Conservation (phyloP, 1,140 invertebrate species). For the Carposina sasakii region DNA sequence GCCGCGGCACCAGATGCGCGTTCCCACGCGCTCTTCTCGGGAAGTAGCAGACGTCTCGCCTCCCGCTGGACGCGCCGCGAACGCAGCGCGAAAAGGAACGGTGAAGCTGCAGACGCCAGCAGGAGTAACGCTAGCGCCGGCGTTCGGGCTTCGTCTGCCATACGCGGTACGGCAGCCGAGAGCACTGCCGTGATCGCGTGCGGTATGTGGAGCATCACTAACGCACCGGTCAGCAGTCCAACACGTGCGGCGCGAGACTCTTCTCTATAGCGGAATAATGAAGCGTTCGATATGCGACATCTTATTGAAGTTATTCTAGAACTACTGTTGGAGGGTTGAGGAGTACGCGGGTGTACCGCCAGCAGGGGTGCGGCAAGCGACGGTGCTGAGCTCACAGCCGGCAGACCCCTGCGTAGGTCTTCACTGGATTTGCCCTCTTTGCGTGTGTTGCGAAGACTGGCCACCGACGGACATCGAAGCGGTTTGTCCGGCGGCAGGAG, state of each 20-base stretch:
- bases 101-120: conserved; percentile 80
- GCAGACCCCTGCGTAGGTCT: conserved; percentile 50
- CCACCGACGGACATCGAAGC: conserved; percentile 55
- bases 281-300: conserved; percentile 86
- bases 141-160: conserved; percentile 52
- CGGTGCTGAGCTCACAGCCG: conserved; percentile 69
- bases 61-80: conserved; percentile 84
- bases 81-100: conserved; percentile 85
- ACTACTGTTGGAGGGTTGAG: conserved; percentile 50
- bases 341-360: conserved; percentile 56
- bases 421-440: conserved; percentile 55
- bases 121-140: conserved; percentile 78
- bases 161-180: conserved; percentile 58
- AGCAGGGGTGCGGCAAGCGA: conserved; percentile 57
- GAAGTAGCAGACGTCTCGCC: conserved; percentile 61
- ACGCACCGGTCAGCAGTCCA: conserved; percentile 73
- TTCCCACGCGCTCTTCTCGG: conserved; percentile 59
- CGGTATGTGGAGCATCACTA: conserved; percentile 82
- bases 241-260: conserved; percentile 87
- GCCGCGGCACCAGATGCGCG: conserved; percentile 39
- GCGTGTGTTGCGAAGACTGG: conserved; percentile 50
- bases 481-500: conserved; percentile 58
- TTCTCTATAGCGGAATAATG: conserved; percentile 86
- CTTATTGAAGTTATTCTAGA: conserved; percentile 81
- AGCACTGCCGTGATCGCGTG: conserved; percentile 75